These are phyloP conservation scores for Sarcophaga peregrina DNA, from an alignment of 1,140 invertebrate genomes.

Conservation along the genomic window DNA sequence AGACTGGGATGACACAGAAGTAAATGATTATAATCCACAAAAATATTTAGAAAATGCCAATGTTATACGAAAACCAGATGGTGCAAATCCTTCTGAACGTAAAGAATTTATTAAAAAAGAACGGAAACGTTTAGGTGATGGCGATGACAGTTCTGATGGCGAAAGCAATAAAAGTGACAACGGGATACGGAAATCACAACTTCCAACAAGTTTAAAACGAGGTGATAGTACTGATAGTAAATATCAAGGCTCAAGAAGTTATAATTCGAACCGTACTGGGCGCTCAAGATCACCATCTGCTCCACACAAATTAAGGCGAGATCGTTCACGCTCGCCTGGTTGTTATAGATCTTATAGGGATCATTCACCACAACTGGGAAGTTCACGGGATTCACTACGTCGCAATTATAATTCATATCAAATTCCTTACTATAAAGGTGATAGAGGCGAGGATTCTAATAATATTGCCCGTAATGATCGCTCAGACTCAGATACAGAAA, in stretches of 20 bases:
- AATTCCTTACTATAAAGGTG: not conserved
- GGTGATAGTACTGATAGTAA: not conserved
- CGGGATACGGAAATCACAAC: not conserved
- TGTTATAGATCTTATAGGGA: not conserved
- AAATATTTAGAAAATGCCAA: constrained; percentile 36
- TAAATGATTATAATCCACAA: constrained; percentile 43
- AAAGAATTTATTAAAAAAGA: constrained; percentile 44
- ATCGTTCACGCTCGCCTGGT: not conserved
- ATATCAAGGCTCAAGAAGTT: not conserved
- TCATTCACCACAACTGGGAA: not conserved
- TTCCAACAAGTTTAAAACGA: too few species aligned
- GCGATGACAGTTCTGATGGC: not conserved
- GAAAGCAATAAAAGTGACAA: not conserved
- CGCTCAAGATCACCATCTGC: not conserved
- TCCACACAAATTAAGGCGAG: not conserved
- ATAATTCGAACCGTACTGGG: not conserved
- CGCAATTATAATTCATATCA: not conserved
- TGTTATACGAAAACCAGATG: constrained; percentile 27
- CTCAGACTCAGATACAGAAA: not conserved
- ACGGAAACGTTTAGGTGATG: constrained; percentile 43
- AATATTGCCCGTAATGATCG: not conserved
- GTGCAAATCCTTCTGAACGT: constrained; percentile 37
- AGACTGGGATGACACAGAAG: constrained; percentile 46
- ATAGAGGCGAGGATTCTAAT: not conserved
- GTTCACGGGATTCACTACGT: not conserved